Base-by-base conservation (phyloP, 1,140 invertebrate species). In the Popillia japonica region DNA sequence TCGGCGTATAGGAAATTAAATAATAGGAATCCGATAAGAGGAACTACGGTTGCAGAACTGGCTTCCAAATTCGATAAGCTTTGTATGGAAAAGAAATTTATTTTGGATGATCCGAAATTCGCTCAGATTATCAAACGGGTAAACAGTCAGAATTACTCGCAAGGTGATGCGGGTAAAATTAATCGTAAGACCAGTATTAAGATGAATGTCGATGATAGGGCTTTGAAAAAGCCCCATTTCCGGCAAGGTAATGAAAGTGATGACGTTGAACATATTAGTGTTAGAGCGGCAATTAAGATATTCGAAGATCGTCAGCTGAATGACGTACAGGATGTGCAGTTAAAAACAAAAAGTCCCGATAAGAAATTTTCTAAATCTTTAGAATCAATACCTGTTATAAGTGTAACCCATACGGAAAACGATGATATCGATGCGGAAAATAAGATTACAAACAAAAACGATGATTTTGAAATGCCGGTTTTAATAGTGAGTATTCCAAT, bases 11-110 rank as follows among this genome's bases (percentile, higher is more conserved):
- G 79, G 80, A 23, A 82, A 80, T 48, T 9, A 61, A 20, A 34
- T 27, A 76, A 34, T 20, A 40, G 34, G 14, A 27, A 75, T 61
- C 6, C 77, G 74, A 59, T 89, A 80, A 85, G 86, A 48, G 88
- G 86, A 75, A 90, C 82, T 79, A 88, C 88, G 81, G 90, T 90
- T 0, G 87, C 89, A 40, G 87, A 89, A 82, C 80, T 90, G 27
- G 89, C 89, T 2, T 88, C 88, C 79, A 90, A 90, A 81, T 90
- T 89, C 81, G 90, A 90, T 81, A 84, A 88, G 80, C 83, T 90
- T 82, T 85, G 87, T 27, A 85, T 82, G 78, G 87, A 88, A 59
- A 87, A 85, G 42, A 84, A 83, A 8, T 77, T 80, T 22, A 80
- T 87, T 8, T 79, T 86, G 61, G 88, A 87, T 77, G 86, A 88